Evolutionary conservation across 2,888 invertebrate genomes (phyloP), one percentile per base, ranked within the genome.

Genomic region (Thecocarcelia acutangulata): DNA sequence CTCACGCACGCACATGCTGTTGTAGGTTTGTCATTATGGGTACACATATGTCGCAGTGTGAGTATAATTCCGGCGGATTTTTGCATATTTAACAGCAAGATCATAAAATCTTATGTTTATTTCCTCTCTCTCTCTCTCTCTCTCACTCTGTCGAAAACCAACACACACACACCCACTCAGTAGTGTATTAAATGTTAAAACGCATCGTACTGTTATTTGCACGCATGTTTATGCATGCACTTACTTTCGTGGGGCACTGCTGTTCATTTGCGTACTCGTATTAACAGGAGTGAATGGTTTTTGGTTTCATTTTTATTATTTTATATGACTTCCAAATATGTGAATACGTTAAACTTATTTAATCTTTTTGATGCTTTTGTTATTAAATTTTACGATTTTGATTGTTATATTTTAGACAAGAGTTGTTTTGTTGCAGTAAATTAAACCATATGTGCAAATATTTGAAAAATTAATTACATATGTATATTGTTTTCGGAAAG

Each of bases 21-120:
- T 58, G 42, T 33, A 28, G 11, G 52, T 74, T 46, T 74, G 46
- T 66, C 56, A 58, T 56, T 66, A 48, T 40, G 33, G 13, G 24
- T 54, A 52, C 66, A 64, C 66, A 77, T 61, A 63, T 69, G 68
- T 8, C 37, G 4, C 13, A 61, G 76, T 66, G 61, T 73, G 82
- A 75, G 80, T 77, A 28, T 76, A 73, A 79, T 76, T 83, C 76
- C 75, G 75, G 44, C 79, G 78, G 83, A 79, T 74, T 84, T 79
- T 83, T 83, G 80, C 78, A 79, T 83, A 83, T 84, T 78, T 80
- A 77, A 80, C 82, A 74, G 78, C 69, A 82, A 63, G 83, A 83
- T 84, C 84, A 83, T 85, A 85, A 85, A 85, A 85, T 85, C 84
- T 85, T 84, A 85, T 84, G 85, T 85, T 85, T 85, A 85, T 85